Conservation (phyloP, 2,888 invertebrate species). For the Rhamnusium bicolor region DNA sequence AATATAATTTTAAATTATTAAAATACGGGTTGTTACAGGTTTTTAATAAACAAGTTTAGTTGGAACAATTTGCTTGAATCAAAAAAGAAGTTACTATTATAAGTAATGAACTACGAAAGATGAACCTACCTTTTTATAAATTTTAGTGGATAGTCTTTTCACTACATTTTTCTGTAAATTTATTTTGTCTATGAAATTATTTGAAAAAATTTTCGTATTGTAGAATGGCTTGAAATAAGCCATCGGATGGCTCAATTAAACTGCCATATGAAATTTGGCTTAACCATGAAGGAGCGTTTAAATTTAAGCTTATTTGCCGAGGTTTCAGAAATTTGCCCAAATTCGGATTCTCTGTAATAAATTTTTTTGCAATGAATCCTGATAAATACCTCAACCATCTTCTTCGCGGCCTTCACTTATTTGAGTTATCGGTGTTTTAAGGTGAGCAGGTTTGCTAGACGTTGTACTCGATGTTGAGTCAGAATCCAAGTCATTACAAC, state of each 20-base stretch:
- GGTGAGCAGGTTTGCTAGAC: not conserved
- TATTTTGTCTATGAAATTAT: too few species aligned
- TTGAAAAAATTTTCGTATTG: too few species aligned
- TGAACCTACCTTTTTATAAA: too few species aligned
- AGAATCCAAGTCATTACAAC: not conserved
- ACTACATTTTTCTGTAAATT: too few species aligned
- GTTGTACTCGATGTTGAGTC: not conserved
- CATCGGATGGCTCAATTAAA: not conserved
- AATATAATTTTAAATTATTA: too few species aligned
- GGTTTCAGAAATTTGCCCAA: not conserved
- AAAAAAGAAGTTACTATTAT: too few species aligned
- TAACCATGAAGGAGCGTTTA: not conserved
- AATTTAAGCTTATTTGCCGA: not conserved
- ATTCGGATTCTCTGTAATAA: not conserved
- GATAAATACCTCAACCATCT: conserved; percentile 11
- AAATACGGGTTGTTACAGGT: too few species aligned
- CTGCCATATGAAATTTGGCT: not conserved
- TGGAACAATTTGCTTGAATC: too few species aligned
- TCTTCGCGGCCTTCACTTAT: not conserved
- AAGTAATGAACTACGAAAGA: too few species aligned
- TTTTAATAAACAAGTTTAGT: too few species aligned
- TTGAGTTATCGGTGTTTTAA: conserved; percentile 2
- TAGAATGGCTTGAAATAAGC: too few species aligned
- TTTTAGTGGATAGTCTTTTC: too few species aligned
- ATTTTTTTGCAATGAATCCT: not conserved